Evolutionary conservation across 2,113 vertebrate species (phyloP).

Genomic region (Marmota flaviventris): DNA sequence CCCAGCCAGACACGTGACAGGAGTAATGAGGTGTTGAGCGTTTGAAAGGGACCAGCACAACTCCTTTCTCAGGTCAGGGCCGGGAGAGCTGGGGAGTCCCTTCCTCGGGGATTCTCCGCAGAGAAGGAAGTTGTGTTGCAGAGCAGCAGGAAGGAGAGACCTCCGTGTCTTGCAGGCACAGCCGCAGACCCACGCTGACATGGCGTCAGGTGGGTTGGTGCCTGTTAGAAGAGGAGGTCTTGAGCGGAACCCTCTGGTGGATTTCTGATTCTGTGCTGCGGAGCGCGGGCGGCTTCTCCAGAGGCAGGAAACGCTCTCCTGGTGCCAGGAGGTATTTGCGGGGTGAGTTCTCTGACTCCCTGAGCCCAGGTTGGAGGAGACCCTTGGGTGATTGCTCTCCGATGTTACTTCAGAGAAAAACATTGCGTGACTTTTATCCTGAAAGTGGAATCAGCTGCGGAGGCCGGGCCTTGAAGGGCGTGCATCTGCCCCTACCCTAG

Average conservation of each 20-base stretch:
- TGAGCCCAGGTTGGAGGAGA: neutral
- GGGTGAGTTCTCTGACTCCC: neutral
- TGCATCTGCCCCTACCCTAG: too few relatives aligned
- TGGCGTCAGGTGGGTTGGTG: neutral
- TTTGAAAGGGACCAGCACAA: conserved; percentile 66
- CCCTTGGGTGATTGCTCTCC: neutral
- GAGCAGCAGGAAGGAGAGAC: neutral
- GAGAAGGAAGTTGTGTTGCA: neutral
- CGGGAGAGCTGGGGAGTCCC: neutral
- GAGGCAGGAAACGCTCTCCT: too few relatives aligned
- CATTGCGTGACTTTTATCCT: neutral
- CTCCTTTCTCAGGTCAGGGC: neutral
- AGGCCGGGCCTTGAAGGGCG: too few relatives aligned
- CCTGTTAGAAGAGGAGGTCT: neutral
- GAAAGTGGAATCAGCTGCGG: neutral
- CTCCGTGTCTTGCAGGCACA: neutral
- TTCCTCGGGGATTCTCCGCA: conserved; percentile 37
- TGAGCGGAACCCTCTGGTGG: neutral
- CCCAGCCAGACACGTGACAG: conserved; percentile 65
- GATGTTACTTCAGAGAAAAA: neutral
- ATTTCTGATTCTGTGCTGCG: neutral
- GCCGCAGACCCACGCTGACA: too few relatives aligned
- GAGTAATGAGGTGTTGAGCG: conserved; percentile 79
- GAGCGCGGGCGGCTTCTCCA: neutral
- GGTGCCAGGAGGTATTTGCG: neutral